Evolutionary conservation across 2,888 invertebrate genomes (phyloP).

Genomic region (Gastracanthus pulcherrimus): DNA sequence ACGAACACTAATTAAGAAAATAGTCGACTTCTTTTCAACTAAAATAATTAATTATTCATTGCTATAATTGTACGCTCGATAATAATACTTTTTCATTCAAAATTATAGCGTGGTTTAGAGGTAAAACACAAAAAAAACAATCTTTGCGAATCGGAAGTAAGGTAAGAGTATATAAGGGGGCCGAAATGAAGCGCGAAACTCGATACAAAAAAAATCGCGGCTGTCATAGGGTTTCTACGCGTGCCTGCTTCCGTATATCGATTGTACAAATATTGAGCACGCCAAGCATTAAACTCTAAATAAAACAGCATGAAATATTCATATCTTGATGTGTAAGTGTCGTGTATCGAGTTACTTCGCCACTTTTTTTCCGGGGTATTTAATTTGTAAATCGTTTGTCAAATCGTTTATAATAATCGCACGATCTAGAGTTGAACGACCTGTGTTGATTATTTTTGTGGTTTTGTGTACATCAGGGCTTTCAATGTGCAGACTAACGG

Average conservation of each 20-base stretch:
- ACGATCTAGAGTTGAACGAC: no score
- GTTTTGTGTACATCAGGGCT: no score
- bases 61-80: background rate
- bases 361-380: background rate
- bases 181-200: constrained; percentile 34
- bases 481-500: no score
- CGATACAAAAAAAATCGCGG: constrained; percentile 50
- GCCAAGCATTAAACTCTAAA: constrained; percentile 3
- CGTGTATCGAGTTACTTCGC: background rate
- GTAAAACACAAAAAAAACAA: background rate
- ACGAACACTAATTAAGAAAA: background rate
- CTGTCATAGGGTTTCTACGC: constrained; percentile 31
- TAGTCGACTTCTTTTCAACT: background rate
- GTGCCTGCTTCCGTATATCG: constrained; percentile 50
- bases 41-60: background rate
- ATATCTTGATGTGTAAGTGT: background rate
- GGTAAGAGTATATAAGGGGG: constrained; percentile 25
- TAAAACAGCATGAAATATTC: constrained; percentile 29
- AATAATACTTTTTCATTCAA: background rate
- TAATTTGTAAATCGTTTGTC: background rate
- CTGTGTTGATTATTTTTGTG: no score
- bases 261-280: constrained; percentile 47
- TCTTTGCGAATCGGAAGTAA: constrained; percentile 46
- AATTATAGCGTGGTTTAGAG: background rate
- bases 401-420: background rate